Conservation (phyloP, 1,140 invertebrate genomes). For the Camponotus pennsylvanicus region DNA sequence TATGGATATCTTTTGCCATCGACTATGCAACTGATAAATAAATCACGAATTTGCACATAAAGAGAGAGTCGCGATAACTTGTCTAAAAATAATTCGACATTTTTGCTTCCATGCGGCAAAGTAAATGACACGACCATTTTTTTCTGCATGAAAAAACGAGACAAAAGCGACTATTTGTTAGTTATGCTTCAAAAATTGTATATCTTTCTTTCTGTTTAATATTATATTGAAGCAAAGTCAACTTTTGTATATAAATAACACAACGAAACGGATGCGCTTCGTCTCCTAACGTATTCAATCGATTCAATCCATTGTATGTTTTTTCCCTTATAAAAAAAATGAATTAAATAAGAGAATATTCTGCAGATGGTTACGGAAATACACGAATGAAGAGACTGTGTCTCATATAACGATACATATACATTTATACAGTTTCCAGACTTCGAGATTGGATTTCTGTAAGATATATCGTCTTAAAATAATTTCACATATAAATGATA, state of each 20-base stretch:
- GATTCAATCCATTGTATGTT: not conserved
- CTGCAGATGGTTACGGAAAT: not conserved
- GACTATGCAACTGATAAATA: not conserved
- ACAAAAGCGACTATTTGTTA: not conserved
- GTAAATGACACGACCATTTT: not conserved
- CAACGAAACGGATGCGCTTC: not conserved
- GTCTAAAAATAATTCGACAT: not conserved
- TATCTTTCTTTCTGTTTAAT: not conserved
- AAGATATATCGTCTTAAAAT: not conserved
- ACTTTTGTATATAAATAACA: not conserved
- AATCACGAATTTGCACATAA: slow-evolving; percentile 4
- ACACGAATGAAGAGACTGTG: too few relatives aligned
- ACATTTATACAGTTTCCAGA: not conserved
- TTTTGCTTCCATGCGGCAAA: not conserved
- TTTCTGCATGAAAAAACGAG: not conserved
- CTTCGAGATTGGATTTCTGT: not conserved
- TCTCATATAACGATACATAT: not conserved
- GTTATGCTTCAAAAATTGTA: not conserved
- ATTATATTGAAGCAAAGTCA: not conserved
- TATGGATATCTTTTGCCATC: not conserved
- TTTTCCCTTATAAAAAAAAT: slow-evolving; percentile 10
- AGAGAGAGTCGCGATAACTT: not conserved
- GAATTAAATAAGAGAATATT: not conserved
- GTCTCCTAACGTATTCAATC: not conserved
- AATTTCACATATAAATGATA: not conserved